Evolutionary conservation across 2,113 vertebrate species (phyloP).

Genomic region (Bubo blakistoni): DNA sequence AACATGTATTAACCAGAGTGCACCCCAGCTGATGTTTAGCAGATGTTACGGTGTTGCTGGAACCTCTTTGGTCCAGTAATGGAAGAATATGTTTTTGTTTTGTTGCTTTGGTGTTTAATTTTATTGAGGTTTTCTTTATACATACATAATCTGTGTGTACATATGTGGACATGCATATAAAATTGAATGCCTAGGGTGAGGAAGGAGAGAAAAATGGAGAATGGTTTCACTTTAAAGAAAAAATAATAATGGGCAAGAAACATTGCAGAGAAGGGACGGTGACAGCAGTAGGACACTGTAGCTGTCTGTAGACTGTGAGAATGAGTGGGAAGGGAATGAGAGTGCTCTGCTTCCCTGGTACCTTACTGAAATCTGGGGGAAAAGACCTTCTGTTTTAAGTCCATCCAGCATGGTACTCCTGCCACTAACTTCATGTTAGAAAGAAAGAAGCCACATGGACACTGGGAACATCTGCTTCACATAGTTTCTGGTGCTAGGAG

Average conservation of each 20-base stretch:
- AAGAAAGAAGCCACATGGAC: background rate
- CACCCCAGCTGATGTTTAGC: conserved; percentile 55
- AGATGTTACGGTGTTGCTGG: conserved; percentile 55
- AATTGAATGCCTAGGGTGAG: conserved; percentile 21
- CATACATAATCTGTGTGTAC: conserved; percentile 35
- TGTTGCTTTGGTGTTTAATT: conserved; percentile 66
- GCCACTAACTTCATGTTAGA: background rate
- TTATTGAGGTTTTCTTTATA: conserved; percentile 64
- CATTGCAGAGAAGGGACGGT: background rate
- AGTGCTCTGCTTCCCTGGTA: background rate
- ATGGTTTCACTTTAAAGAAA: background rate
- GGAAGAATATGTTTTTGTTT: conserved; percentile 64
- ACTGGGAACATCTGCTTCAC: background rate
- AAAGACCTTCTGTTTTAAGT: background rate
- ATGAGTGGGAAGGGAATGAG: background rate
- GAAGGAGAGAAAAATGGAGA: background rate
- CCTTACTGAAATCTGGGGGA: background rate
- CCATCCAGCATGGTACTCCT: background rate
- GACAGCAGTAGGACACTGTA: background rate
- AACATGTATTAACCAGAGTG: conserved; percentile 44
- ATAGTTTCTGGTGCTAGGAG: background rate
- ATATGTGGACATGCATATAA: conserved; percentile 62
- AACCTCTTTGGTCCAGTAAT: conserved; percentile 56
- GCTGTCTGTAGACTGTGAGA: background rate
- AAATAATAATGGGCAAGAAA: background rate